Percentiles rank a stretch among this genome's conserved stretches.
Evolutionary conservation across 2,888 invertebrate genomes (phyloP).

Genomic region (Ganaspis brasiliensis): DNA sequence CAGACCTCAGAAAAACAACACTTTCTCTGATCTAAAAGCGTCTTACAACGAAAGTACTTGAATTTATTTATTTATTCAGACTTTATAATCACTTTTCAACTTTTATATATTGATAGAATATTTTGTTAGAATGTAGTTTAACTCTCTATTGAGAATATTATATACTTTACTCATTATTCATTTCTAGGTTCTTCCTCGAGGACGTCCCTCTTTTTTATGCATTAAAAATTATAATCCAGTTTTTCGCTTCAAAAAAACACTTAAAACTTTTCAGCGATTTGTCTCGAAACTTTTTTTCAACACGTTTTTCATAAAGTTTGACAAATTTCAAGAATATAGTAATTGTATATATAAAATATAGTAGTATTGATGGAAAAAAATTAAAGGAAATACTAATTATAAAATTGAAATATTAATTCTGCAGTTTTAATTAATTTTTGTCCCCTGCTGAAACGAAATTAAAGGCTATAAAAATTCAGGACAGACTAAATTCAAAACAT

Average conservation of each 20-base stretch:
- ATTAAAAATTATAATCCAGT: neutral
- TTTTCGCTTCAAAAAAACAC: neutral
- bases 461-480: neutral
- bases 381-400: no score
- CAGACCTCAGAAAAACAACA: conserved; percentile 24
- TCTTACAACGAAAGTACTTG: neutral
- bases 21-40: neutral
- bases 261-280: neutral
- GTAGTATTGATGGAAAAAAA: no score
- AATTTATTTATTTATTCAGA: conserved; percentile 29
- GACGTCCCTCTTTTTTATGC: conserved; percentile 11
- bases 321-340: no score
- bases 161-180: neutral
- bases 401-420: no score
- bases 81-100: conserved; percentile 12
- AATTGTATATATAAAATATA: no score
- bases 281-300: no score
- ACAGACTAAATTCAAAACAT: neutral
- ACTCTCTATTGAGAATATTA: neutral
- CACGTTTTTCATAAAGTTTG: neutral
- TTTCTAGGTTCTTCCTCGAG: neutral
- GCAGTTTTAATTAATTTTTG: neutral
- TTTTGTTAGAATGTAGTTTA: neutral
- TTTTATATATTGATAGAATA: neutral
- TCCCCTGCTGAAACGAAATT: neutral